Evolutionary conservation across 1,140 invertebrate genomes (phyloP), one percentile per base, ranked within the genome.

Genomic region (Temnothorax nylanderi): DNA sequence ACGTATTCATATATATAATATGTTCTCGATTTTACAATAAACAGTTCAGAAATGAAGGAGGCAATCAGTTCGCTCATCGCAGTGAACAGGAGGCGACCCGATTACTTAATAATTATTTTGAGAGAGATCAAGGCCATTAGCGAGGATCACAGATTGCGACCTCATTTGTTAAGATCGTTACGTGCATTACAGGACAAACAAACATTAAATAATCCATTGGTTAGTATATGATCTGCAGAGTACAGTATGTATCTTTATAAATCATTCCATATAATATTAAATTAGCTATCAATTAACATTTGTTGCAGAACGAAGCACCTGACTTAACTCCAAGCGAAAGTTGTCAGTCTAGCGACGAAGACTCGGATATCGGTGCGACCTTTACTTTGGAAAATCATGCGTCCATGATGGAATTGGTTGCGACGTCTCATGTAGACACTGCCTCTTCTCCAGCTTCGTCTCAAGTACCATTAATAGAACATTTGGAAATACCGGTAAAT

Each of bases 41-140:
- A 64, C 44, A 87, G 93, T 51, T 84, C 85, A 18, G 93, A 94
- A 80, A 89, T 94, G 90, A 91, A 89, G 91, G 96, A 97, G 16
- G 96, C 97, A 91, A 96, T 98, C 1, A 96, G 96, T n/a, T 96
- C 96, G 3, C 94, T 97, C 16, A 97, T 98, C 44, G 96, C 96
- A 1, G 97, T 96, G 1, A 97, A 97, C 93, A 97, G 97, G 93
- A 96, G 95, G 65, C 95, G 97, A 84, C 97, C 97, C 1, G 96
- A 97, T 89, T 97, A 97, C 91, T 93, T 97, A 21, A 96, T 97
- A 67, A 97, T 97, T 89, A 93, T 97, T 76, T 96, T 97, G 77
- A 95, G 96, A 87, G 97, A 97, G 92, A 93, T 97, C 54, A 96
- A 97, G 88, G 92, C 96, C 49, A 96, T 97, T 44, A 97, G 96